Evolutionary conservation across 2,113 vertebrate species (phyloP), one percentile per base, ranked within the genome.

Genomic region (Stegastes partitus): DNA sequence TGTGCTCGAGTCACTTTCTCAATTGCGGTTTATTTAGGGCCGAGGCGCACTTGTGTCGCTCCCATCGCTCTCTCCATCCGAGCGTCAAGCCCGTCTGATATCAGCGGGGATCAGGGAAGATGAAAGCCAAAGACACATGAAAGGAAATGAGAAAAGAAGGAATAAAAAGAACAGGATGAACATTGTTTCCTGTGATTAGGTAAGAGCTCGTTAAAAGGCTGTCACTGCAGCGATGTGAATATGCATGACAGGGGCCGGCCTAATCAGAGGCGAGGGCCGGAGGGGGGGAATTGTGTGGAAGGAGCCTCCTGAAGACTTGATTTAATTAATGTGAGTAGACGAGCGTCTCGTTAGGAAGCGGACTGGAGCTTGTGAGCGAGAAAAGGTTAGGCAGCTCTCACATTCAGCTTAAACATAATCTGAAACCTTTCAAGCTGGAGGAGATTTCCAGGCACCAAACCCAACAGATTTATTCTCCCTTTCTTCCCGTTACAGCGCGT

Each of bases 181-280:
- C 96, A 96, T 96, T 97, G 97, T 97, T 97, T 97, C 89, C 92
- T 93, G 95, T 96, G 96, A 99, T 97, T 96, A 96, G 97, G 97
- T 96, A 96, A 97, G 96, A 97, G 96, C 96, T 98, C 95, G 97
- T 98, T 99, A 98, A 98, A 96, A 95, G 95, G 95, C 96, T 94
- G 97, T 97, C 96, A 96, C 95, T 92, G 95, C 91, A 85, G 92
- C 93, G 94, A 94, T 95, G 95, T 98, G 96, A 99, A 98, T 98
- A 98, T 98, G 97, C 96, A 97, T 97, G 97, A 97, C 96, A 95
- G 95, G 95, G 84, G 86, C 79, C 19, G 77, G 87, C 94, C 96
- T 96, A 96, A 97, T 97, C 96, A 97, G 96, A 96, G 96, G 95
- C 92, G 93, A 93, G 96, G 95, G 94, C 95, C 94, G 93, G 94